Evolutionary conservation across 1,140 invertebrate genomes (phyloP).

Genomic region (Mizuhopecten yessoensis): DNA sequence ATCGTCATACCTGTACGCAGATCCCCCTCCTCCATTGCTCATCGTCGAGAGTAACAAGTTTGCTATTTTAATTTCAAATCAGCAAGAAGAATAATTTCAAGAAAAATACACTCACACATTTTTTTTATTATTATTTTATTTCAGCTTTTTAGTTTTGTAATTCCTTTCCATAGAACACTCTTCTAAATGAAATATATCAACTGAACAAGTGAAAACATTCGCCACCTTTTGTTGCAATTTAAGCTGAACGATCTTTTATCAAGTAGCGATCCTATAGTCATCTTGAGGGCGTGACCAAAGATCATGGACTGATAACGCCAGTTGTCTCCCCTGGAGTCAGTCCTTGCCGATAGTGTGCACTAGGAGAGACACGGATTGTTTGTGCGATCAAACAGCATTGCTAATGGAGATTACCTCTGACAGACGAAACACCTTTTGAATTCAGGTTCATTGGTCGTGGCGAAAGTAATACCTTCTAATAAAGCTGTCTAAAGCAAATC

Average conservation of each 20-base stretch:
- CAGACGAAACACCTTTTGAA: slow-evolving; percentile 17
- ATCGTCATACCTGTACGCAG: background rate
- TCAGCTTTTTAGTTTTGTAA: background rate
- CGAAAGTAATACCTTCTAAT: slow-evolving; percentile 35
- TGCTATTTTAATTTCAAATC: background rate
- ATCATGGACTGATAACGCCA: background rate
- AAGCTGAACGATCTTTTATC: background rate
- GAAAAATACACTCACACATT: background rate
- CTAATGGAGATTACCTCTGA: slow-evolving; percentile 21
- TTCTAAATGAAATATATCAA: background rate
- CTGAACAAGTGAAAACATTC: too few species aligned
- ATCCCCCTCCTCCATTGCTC: background rate
- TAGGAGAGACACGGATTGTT: background rate
- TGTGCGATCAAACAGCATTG: background rate
- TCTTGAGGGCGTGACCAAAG: background rate
- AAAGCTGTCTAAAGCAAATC: slow-evolving; percentile 11
- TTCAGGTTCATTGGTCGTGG: background rate
- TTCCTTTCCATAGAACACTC: background rate
- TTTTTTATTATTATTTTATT: too few species aligned
- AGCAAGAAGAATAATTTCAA: background rate
- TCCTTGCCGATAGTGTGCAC: background rate
- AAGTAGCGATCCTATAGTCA: background rate
- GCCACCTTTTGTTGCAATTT: background rate
- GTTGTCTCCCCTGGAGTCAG: background rate
- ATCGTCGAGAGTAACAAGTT: background rate